Base-by-base conservation (phyloP, 2,113 vertebrate genomes). In the Pelmatolapia mariae region DNA sequence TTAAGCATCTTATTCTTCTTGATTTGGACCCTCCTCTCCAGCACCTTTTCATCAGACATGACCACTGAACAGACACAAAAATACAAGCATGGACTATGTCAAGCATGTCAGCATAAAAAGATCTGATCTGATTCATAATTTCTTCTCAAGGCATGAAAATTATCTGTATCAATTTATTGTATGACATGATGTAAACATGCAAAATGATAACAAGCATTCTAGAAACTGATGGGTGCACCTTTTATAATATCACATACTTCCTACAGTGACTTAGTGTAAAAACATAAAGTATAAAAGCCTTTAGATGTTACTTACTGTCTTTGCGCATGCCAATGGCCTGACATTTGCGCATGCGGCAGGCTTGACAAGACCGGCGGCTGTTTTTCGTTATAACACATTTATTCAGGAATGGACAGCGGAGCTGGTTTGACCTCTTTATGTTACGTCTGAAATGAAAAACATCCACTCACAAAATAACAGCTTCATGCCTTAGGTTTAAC, bases 261-360 rank as follows among this genome's bases (percentile, higher is more conserved):
- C 45, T 5, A 76, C 43, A 50, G 16, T 52, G 45, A 78, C 73
- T 78, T 33, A 6, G 40, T 43, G 38, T 71, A 71, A 71, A 71
- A 52, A 52, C 29, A 33, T 50, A n/a, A 12, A 33, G 7, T 52
- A 52, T 78, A 78, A 78, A 78, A 33, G 18, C 18, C 7, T 31
- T 68, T 38, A 15, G 10, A 61, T 29, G 56, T 36, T 19, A 93
- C 93, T 87, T 59, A 94, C 92, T 93, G 15, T 94, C 93, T 68
- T 81, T 78, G 36, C 88, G 24, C 92, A 93, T 94, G 33, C 90
- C 91, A 12, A 92, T 89, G 43, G 83, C 88, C 63, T 89, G 86
- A 71, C 92, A 94, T 84, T 94, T 94, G 24, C 6, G 85, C 54
- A 94, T 86, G 71, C 92, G 92, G 61, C 93, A 94, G 38, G 92